Conservation (phyloP, 2,113 vertebrate genomes). For the Centropristis striata region DNA sequence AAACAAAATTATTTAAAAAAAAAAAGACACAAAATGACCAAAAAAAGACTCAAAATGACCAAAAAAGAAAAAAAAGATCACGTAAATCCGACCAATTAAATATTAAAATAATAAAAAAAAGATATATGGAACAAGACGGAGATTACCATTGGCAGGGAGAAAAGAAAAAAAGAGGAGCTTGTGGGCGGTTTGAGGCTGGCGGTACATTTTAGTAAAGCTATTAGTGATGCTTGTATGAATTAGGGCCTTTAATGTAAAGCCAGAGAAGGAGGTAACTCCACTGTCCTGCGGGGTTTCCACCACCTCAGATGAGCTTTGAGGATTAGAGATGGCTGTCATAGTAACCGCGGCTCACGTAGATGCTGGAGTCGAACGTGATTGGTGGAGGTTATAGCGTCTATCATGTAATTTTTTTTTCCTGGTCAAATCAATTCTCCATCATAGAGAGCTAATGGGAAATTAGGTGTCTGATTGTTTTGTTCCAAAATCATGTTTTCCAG, state of each 20-base stretch:
- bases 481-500: slow-evolving; percentile 53
- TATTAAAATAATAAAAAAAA: no score
- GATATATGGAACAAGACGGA: slow-evolving; percentile 62
- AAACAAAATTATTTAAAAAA: no score
- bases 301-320: slow-evolving; percentile 31
- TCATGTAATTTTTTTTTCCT: slow-evolving; percentile 26
- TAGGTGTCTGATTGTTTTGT: slow-evolving; percentile 52
- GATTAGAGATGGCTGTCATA: slow-evolving; percentile 58
- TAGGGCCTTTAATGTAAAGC: slow-evolving; percentile 61
- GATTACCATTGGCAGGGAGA: slow-evolving; percentile 66
- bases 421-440: slow-evolving; percentile 62
- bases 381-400: slow-evolving; percentile 54
- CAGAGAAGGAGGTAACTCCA: slow-evolving; percentile 16
- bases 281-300: slow-evolving; percentile 40
- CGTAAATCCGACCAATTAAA: no score
- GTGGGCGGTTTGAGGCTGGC: slow-evolving; percentile 58
- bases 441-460: slow-evolving; percentile 62
- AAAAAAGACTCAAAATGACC: no score
- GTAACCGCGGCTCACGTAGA: slow-evolving; percentile 45
- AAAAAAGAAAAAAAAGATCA: no score
- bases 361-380: slow-evolving; percentile 33
- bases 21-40: no score
- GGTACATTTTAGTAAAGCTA: slow-evolving; percentile 54
- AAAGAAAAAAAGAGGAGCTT: slow-evolving; percentile 36
- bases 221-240: slow-evolving; percentile 71